Base-by-base conservation (phyloP, 2,113 vertebrate species). In the Platysternon megacephalum region DNA sequence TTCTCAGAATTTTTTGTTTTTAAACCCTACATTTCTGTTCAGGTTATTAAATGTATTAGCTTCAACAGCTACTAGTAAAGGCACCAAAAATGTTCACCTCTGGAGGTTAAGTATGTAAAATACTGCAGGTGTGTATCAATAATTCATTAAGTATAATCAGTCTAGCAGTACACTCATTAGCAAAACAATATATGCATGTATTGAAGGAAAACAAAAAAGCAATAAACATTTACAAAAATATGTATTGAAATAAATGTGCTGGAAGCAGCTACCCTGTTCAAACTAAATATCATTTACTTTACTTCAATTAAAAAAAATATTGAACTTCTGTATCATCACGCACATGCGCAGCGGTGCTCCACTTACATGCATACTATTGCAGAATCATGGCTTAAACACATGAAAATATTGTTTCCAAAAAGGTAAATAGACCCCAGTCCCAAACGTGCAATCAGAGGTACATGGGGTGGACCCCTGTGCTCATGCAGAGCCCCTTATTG, bases 141-240 rank as follows among this genome's bases (percentile, higher is more conserved):
- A 49, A 85, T 76, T 92, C 81, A 94, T 95, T 72, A 53, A 39
- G 68, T 65, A 56, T 87, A 92, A 89, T 92, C n/a, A 48, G 79
- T 39, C 46, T 82, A 82, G 85, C 53, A 87, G 35, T 42, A 61
- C 44, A 35, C 26, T 85, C 79, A 95, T 91, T 93, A 93, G 46
- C 84, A 85, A 93, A 19, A 46, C 84, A 87, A 96, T 35, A 51
- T 4, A 51, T 79, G 17, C 39, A 92, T 81, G 80, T 93, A 85
- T 68, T 72, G 35, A 72, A 85, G 85, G 87, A 89, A 80, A 46
- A 58, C 82, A 94, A 92, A 85, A 49, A 42, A 85, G 83, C 76
- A 85, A 49, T 21, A 90, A 91, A 80, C 76, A 85, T 80, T 93
- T 86, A 87, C 39, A 87, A 92, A 84, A 88, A 87, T 78, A 46